These are phyloP conservation scores for Conops quadrifasciatus DNA, from an alignment of 2,888 invertebrate genomes.

Conservation along the genomic window DNA sequence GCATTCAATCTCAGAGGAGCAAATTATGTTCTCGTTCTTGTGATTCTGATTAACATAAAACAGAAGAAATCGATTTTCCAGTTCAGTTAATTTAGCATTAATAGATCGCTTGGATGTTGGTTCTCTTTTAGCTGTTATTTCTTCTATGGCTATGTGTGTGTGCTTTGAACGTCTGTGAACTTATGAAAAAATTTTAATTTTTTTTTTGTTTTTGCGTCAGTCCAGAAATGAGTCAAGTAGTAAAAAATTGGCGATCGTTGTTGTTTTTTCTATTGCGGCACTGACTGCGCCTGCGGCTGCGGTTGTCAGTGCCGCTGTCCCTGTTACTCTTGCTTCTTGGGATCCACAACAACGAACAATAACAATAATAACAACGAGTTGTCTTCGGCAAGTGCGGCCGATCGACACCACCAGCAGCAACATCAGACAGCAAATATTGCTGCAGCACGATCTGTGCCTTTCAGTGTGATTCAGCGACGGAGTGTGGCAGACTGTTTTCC, in stretches of 20 bases:
- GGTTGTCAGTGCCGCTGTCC: neutral
- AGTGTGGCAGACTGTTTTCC: slow-evolving; percentile 11
- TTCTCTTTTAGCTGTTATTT: neutral
- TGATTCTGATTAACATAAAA: neutral
- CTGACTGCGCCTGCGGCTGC: neutral
- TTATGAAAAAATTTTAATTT: neutral
- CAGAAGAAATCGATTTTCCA: neutral
- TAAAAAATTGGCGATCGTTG: neutral
- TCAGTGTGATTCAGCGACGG: slow-evolving; percentile 28
- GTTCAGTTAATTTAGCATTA: neutral
- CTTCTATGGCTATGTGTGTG: slow-evolving; percentile 2
- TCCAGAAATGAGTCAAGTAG: slow-evolving; percentile 11
- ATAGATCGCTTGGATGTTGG: no score
- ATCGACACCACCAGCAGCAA: neutral
- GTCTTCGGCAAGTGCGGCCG: slow-evolving; percentile 14
- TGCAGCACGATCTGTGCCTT: slow-evolving; percentile 6
- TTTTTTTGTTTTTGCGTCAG: neutral
- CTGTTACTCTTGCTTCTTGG: neutral
- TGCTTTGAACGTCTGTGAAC: slow-evolving; percentile 5
- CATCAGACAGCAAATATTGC: neutral
- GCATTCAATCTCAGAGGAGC: no score
- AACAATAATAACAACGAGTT: slow-evolving; percentile 3
- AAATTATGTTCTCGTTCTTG: no score
- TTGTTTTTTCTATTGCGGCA: neutral
- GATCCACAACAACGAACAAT: neutral